A percentile compares a stretch with the other conserved stretches of the same genome.
phyloP scores from a whole-genome alignment of 2,888 invertebrate genomes.

The Thymelicus lineola region DNA sequence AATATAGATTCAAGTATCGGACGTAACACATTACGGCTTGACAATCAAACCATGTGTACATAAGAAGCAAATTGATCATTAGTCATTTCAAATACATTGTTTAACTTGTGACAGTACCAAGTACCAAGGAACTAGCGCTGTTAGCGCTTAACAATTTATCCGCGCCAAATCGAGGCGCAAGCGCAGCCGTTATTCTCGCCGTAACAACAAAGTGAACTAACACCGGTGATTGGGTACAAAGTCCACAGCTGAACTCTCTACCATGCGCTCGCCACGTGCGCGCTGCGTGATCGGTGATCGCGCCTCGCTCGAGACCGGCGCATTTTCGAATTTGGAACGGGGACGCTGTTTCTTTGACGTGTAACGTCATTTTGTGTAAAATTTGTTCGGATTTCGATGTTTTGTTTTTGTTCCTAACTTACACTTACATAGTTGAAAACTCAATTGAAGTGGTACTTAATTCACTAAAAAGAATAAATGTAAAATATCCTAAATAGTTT shows the following conservation, averaged over 20 bases:
- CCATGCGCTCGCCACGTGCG: slow-evolving; percentile 63
- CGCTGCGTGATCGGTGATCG: slow-evolving; percentile 61
- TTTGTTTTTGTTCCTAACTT: no score
- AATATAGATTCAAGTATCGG: no score
- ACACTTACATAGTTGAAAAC: no score
- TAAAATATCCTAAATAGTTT: no score
- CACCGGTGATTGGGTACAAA: slow-evolving; percentile 78
- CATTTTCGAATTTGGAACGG: slow-evolving; percentile 43
- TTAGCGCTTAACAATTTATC: slow-evolving; percentile 41
- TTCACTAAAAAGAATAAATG: no score
- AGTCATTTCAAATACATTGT: no score
- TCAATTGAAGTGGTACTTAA: no score
- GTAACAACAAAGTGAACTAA: slow-evolving; percentile 54
- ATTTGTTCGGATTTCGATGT: background rate
- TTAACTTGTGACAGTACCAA: slow-evolving; percentile 16
- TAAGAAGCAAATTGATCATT: no score
- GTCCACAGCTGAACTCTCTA: slow-evolving; percentile 78
- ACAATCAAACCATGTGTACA: no score
- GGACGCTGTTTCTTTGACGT: slow-evolving; percentile 23
- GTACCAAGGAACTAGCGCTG: slow-evolving; percentile 1
- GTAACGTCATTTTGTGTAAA: background rate
- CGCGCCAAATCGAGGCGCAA: slow-evolving; percentile 50
- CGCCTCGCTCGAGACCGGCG: slow-evolving; percentile 16
- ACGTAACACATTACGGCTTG: no score
- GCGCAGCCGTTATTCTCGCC: slow-evolving; percentile 59